Evolutionary conservation across 2,113 vertebrate species (phyloP).

Genomic region (Hoplias malabaricus): DNA sequence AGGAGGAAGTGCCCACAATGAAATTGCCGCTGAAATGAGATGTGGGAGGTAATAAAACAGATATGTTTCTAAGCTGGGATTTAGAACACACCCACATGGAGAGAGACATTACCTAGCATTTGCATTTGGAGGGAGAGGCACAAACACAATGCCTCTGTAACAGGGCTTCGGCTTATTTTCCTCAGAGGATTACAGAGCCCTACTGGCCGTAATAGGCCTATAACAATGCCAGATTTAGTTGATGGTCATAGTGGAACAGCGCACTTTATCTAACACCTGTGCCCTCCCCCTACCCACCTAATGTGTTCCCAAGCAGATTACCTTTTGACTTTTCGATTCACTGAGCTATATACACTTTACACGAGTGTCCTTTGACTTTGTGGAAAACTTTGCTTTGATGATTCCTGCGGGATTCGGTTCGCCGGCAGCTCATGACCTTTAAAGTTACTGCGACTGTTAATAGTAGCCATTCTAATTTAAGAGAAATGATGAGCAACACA

Average conservation of each 20-base stretch:
- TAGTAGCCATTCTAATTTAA: conserved; percentile 22
- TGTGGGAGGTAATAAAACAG: not conserved
- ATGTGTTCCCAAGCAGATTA: not conserved
- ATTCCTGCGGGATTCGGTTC: conserved; percentile 7
- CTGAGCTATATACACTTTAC: not conserved
- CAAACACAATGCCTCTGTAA: not conserved
- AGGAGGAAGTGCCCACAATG: not conserved
- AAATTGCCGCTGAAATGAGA: not conserved
- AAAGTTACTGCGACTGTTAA: conserved; percentile 23
- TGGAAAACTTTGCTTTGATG: conserved; percentile 6
- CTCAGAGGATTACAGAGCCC: not conserved
- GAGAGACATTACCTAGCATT: conserved; percentile 18
- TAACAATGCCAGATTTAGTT: conserved; percentile 2
- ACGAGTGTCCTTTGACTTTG: conserved; percentile 5
- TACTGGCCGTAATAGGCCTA: not conserved
- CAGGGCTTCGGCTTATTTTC: not conserved
- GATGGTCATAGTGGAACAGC: not conserved
- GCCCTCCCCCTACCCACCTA: not conserved
- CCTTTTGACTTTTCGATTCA: not conserved
- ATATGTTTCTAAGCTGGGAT: conserved; percentile 18
- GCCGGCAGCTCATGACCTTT: conserved; percentile 24
- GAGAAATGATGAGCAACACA: conserved; percentile 28
- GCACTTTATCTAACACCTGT: not conserved
- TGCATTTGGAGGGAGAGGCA: not conserved
- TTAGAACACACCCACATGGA: conserved; percentile 18